These are phyloP conservation scores for Cardiocondyla obscurior DNA, from an alignment of 1,140 invertebrate genomes.

Conservation along the genomic window DNA sequence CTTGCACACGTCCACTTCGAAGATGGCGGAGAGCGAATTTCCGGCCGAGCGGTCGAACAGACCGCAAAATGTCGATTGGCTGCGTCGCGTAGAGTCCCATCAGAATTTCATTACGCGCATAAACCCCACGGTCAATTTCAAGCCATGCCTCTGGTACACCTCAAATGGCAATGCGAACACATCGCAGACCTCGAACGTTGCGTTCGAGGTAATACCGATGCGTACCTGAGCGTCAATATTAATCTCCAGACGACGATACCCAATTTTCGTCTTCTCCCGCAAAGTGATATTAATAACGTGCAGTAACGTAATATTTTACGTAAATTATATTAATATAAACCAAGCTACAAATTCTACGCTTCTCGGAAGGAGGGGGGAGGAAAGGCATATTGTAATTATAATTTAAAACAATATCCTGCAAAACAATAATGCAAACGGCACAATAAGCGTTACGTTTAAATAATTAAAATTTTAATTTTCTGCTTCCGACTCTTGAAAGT, in stretches of 20 bases:
- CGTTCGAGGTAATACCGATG: conserved; percentile 26
- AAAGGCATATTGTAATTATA: neutral
- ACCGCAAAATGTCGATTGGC: conserved; percentile 70
- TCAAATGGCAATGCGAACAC: conserved; percentile 55
- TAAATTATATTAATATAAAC: neutral
- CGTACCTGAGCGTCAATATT: conserved; percentile 26
- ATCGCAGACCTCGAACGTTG: conserved; percentile 17
- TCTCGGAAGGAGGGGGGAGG: too few species aligned
- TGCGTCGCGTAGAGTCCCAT: conserved; percentile 63
- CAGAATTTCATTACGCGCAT: conserved; percentile 70
- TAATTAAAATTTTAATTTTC: neutral
- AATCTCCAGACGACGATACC: neutral
- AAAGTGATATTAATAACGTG: neutral
- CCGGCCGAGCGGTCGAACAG: conserved; percentile 44
- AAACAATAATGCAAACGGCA: neutral
- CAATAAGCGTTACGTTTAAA: neutral
- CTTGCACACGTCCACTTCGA: conserved; percentile 29
- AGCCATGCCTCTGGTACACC: conserved; percentile 56
- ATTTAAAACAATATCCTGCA: neutral
- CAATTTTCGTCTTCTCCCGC: conserved; percentile 38
- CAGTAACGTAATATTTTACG: neutral
- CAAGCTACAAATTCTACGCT: too few species aligned
- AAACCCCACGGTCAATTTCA: conserved; percentile 67
- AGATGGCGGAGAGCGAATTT: conserved; percentile 60
- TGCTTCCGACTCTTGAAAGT: neutral